Evolutionary conservation across 2,888 invertebrate species (phyloP), one percentile per base, ranked within the genome.

Genomic region (Sceliomorpha sp.): DNA sequence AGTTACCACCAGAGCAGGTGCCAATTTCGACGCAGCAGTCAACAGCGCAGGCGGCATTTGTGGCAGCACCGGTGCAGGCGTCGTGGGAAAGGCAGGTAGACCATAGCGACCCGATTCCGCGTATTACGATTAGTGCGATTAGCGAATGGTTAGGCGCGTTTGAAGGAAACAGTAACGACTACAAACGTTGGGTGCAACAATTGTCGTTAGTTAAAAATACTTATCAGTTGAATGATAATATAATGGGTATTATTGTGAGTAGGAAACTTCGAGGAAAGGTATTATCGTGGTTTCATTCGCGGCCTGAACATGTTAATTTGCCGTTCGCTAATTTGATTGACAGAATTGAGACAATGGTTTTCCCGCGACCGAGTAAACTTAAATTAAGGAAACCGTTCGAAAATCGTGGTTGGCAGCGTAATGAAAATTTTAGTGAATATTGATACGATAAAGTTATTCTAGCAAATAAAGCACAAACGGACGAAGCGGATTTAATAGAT

Each of bases 371-470:
- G 0, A 51, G 40, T 36, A 58, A 29, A 58, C 12, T 51, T 6
- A 12, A 39, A 9, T 59, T 58, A 17, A 45, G 53, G 1, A 51
- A 51, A 29, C 17, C 24, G 29, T 66, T 66, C 31, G 51, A 66
- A 36, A 34, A 59, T 26, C 36, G 66, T 4, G 40, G 32, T 31
- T 66, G 66, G 50, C 4, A 0, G 2, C 5, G 8, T 6, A 31
- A 9, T 20, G 56, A 64, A 44, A 3, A n/a, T 7, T 64, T 64
- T 32, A 44, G 56, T 24, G 45, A 64, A 44, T 64, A 64, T 31
- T 8, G 36, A 2, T 44, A 44, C 8, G 37, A 66, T 1, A 50
- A 66, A 59, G 20, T 55, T 1, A 63, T 63, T 32, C 37, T 63
- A 8, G 63, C 47, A 9, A 63, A 55, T 17, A 47, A 48, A 39